Base-by-base conservation (phyloP, 1,140 invertebrate genomes). In the Holcopasites calliopsidis region DNA sequence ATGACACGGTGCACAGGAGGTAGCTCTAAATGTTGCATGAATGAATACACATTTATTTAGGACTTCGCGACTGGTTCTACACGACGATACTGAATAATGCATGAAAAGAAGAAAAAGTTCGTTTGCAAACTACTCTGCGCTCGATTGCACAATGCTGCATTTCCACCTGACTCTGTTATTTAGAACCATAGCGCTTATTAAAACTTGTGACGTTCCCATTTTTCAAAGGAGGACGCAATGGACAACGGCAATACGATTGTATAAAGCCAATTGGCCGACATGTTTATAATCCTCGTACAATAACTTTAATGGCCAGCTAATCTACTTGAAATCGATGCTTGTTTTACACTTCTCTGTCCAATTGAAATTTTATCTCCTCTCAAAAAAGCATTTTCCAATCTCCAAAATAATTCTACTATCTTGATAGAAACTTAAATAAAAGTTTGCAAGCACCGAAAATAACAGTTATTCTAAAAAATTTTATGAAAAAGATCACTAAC, bases 31-130 rank as follows among this genome's bases (percentile, higher is more conserved):
- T 31, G 28, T 5, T 18, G 10, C 5, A 8, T n/a, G 2, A 6
- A 38, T 23, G 57, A 21, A 13, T 23, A 60, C 57, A 21, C 33
- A 31, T 33, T 8, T 23, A 13, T 13, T 23, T 5, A 3, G 11
- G 4, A n/a, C n/a, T 16, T 8, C 16, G 33, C 6, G 0, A n/a
- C n/a, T n/a, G n/a, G n/a, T n/a, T n/a, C n/a, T 31, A 54, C 50
- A 54, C 16, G 13, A 18, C 6, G n/a, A n/a, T n/a, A 28, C 11
- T 47, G 60, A 64, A 62, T 62, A 62, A 62, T 42, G 26, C 10
- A 28, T 62, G 7, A n/a, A 62, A 62, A 44, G 21, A n/a, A 13
- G n/a, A 2, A 47, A 64, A 47, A 64, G 60, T 64, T 64, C 49
- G 18, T 13, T 6, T 3, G 31, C 11, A 10, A 58, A 58, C 11